Conservation (phyloP, 92 coral and sea anemone genomes). For the Montipora capitata region DNA sequence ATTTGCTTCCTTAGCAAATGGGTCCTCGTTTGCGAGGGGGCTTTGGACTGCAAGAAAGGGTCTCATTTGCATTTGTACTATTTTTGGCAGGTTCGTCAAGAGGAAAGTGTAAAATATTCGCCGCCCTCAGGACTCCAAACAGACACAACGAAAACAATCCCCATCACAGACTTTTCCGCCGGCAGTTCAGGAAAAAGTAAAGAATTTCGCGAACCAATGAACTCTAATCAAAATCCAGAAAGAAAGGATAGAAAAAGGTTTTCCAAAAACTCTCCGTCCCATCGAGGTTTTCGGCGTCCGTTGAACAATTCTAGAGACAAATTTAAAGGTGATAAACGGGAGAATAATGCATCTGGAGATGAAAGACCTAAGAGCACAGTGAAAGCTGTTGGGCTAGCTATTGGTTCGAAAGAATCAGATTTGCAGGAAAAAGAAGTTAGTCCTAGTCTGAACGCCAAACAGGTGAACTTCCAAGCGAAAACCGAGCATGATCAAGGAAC, state of each 20-base stretch:
- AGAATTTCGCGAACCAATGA: not conserved
- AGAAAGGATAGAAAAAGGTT: conserved; percentile 1
- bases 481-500: not conserved
- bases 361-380: conserved; percentile 30
- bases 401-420: not conserved
- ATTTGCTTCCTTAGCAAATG: too few species aligned
- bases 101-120: conserved; percentile 1
- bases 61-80: not conserved
- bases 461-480: not conserved
- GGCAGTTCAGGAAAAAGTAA: not conserved
- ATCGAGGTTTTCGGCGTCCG: conserved; percentile 8
- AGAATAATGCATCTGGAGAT: not conserved
- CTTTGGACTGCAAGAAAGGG: not conserved
- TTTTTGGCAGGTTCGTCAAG: conserved; percentile 44
- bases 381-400: not conserved
- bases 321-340: conserved; percentile 20
- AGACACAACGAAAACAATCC: not conserved
- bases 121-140: not conserved
- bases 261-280: not conserved
- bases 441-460: not conserved
- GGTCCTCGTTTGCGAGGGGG: too few species aligned
- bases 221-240: not conserved
- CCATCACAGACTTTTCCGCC: not conserved
- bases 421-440: not conserved
- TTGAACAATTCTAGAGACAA: not conserved